phyloP scores from a whole-genome alignment of 1,140 invertebrate genomes.

The Cheumatopsyche charites region DNA sequence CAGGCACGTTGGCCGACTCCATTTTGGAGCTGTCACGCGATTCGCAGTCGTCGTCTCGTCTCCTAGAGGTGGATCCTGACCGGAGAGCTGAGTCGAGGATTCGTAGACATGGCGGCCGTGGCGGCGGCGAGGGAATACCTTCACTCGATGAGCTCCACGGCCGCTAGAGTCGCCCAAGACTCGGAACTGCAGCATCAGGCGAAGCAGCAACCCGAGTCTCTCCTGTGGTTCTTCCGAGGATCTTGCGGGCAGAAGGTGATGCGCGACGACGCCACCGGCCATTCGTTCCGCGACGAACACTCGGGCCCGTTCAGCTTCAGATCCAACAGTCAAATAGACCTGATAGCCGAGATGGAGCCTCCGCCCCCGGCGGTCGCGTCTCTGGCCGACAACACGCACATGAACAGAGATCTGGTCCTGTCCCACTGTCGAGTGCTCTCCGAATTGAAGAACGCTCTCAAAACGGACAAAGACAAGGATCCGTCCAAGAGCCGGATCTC shows the following conservation, averaged over 20 bases:
- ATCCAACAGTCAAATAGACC: slow-evolving; percentile 69
- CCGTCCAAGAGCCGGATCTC: not conserved
- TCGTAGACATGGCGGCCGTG: not conserved
- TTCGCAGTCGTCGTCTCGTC: too few species aligned
- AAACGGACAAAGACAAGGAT: slow-evolving; percentile 50
- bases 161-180: not conserved
- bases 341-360: slow-evolving; percentile 20
- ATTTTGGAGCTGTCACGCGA: too few species aligned
- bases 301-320: slow-evolving; percentile 80
- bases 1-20: too few species aligned
- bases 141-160: slow-evolving; percentile 4
- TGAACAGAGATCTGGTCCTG: slow-evolving; percentile 55
- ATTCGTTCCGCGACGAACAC: slow-evolving; percentile 72
- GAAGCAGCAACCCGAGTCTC: not conserved
- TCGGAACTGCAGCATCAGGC: not conserved
- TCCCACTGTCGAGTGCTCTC: slow-evolving; percentile 60
- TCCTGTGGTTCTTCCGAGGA: not conserved
- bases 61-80: too few species aligned
- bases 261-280: slow-evolving; percentile 60
- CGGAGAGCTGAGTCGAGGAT: too few species aligned
- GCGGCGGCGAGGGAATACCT: slow-evolving; percentile 15
- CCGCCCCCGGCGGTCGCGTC: not conserved
- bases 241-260: slow-evolving; percentile 56
- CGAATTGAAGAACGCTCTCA: slow-evolving; percentile 59
- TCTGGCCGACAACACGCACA: slow-evolving; percentile 47